Base-by-base conservation (phyloP, 2,888 invertebrate genomes). In the Nomada fabriciana region DNA sequence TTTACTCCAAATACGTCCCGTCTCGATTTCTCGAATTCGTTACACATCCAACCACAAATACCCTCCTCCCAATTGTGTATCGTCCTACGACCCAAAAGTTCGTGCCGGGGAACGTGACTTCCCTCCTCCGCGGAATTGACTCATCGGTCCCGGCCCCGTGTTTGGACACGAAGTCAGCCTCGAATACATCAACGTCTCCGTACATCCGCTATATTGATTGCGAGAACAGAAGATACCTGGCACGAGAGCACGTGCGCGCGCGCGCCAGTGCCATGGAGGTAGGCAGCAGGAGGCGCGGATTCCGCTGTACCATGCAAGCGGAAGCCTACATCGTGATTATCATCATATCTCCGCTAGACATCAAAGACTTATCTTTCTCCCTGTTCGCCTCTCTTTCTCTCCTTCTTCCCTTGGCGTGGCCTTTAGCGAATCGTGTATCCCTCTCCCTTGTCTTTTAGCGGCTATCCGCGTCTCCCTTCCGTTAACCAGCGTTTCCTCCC, bases 311-410 rank as follows among this genome's bases (percentile, higher is more conserved):
- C 86, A 76, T 84, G 85, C 85, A 86, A 88, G 88, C 86, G 88
- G 87, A 88, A 87, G 88, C 88, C 88, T 89, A 89, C 89, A 87
- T 89, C 90, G 89, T 89, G 90, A 89, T 91, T 90, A 91, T 92
- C 90, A 90, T 91, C 89, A 87, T 91, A 92, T 92, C 91, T 91
- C 85, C 85, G 88, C 89, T 91, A 91, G 92, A 91, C 91, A 92
- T 92, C 92, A 91, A 92, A 91, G 91, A 91, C 89, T 90, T 87
- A 89, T 89, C 87, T 89, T 88, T 84, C 85, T 86, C 84, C 85
- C 85, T 82, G 85, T 88, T 85, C 76, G 64, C 70, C 60, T 80
- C 82, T 82, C 82, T 78, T 81, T 67, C 82, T 75, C 80, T 81
- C 74, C 78, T 69, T 69, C 72, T 60, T 50, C 80, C 55, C 61